These are phyloP conservation scores for Apis laboriosa DNA, from an alignment of 1,140 invertebrate genomes.

Conservation along the genomic window DNA sequence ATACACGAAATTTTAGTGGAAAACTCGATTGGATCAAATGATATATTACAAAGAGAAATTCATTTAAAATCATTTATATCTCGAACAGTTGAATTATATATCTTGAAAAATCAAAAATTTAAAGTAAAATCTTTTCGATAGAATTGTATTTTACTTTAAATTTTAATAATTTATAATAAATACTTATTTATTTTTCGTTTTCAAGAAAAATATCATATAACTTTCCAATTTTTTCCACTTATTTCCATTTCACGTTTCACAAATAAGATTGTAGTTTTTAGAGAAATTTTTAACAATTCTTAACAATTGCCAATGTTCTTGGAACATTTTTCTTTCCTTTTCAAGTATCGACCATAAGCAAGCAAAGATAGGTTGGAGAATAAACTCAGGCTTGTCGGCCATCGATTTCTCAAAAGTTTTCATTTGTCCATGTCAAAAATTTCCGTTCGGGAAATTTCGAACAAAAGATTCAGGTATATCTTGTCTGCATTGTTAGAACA, in stretches of 20 bases:
- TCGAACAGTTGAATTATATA: background rate
- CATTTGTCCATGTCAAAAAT: constrained; percentile 14
- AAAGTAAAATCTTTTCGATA: background rate
- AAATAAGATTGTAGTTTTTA: background rate
- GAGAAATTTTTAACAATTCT: background rate
- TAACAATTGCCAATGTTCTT: background rate
- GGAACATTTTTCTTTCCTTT: background rate
- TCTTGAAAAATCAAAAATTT: background rate
- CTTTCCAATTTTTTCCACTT: background rate
- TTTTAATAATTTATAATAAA: background rate
- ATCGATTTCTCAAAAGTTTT: constrained; percentile 6
- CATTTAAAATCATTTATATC: background rate
- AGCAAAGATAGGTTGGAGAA: background rate
- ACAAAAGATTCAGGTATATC: constrained; percentile 67
- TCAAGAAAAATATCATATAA: background rate
- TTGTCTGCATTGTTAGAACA: constrained; percentile 12
- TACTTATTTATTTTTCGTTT: background rate
- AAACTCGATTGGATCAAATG: constrained; percentile 14
- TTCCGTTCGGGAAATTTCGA: constrained; percentile 42
- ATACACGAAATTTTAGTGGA: constrained; percentile 13
- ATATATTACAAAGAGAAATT: background rate
- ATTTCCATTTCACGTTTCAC: background rate
- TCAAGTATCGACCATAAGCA: background rate
- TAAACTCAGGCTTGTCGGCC: no score
- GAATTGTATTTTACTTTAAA: background rate